Percentiles rank a stretch among this genome's conserved stretches.
Evolutionary conservation across 2,113 vertebrate species (phyloP).

Genomic region (Thalassarche chlororhynchos): DNA sequence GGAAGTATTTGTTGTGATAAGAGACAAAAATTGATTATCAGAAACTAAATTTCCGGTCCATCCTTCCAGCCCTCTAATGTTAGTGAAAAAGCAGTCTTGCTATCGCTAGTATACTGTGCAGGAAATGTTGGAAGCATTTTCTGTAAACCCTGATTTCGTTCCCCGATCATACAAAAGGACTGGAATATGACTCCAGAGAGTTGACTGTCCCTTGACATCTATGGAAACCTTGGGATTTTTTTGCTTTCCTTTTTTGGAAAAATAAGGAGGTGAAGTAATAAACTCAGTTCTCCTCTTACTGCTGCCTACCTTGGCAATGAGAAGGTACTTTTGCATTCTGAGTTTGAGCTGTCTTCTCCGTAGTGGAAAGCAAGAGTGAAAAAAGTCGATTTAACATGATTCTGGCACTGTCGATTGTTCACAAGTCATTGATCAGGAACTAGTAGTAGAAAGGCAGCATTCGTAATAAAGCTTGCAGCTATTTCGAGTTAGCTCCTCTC

Average conservation of each 20-base stretch:
- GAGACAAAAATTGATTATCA: neutral
- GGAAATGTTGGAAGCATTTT: neutral
- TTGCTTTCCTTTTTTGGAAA: neutral
- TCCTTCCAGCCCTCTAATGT: neutral
- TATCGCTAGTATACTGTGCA: neutral
- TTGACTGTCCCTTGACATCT: neutral
- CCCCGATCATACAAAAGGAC: neutral
- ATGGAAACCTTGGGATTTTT: neutral
- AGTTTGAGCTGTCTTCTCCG: neutral
- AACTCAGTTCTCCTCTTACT: neutral
- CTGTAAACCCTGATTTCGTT: neutral
- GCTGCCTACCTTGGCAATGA: neutral
- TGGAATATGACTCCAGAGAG: neutral
- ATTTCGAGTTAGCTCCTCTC: neutral
- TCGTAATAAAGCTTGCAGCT: neutral
- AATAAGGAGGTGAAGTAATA: neutral
- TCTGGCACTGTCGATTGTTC: neutral
- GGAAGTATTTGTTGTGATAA: neutral
- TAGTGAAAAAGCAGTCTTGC: neutral
- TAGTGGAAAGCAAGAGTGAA: neutral
- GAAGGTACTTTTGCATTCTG: neutral
- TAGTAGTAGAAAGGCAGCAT: neutral
- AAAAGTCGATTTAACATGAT: neutral
- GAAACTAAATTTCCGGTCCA: neutral
- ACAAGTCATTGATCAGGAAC: neutral